Conservation (phyloP, 2,113 vertebrate species). For the Oncorhynchus gorbuscha region DNA sequence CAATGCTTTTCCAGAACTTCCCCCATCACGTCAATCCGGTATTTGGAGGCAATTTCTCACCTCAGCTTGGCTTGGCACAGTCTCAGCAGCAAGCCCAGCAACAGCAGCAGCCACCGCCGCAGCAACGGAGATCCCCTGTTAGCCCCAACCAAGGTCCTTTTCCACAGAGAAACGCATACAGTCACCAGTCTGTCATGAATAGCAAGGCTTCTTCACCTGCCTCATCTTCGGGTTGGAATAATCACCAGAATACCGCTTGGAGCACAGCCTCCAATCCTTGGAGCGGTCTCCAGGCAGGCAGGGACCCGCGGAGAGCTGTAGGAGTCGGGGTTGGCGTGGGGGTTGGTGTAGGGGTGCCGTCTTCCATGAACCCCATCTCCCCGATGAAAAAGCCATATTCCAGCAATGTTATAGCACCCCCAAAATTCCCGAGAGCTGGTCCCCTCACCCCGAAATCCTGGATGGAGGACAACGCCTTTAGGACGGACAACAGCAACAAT, state of each 20-base stretch:
- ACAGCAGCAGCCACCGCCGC: constrained; percentile 63
- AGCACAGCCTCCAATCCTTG: constrained; percentile 91
- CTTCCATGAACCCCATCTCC: constrained; percentile 92
- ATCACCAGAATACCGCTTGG: constrained; percentile 95
- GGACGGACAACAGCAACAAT: constrained; percentile 96
- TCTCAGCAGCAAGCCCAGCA: constrained; percentile 81
- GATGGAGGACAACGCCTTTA: constrained; percentile 95
- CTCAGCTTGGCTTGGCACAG: constrained; percentile 91
- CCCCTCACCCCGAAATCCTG: constrained; percentile 92
- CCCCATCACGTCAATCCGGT: constrained; percentile 95
- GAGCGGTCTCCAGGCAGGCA: constrained; percentile 91
- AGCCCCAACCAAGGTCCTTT: constrained; percentile 85
- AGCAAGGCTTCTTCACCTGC: constrained; percentile 88
- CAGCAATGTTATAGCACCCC: constrained; percentile 95
- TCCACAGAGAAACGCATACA: constrained; percentile 87
- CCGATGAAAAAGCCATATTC: constrained; percentile 95
- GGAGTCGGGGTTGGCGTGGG: constrained; percentile 90
- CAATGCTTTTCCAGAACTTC: constrained; percentile 99
- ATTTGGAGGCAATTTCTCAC: constrained; percentile 94
- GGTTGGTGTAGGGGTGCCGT: constrained; percentile 89
- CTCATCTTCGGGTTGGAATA: constrained; percentile 94
- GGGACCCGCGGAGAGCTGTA: constrained; percentile 94
- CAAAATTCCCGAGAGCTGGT: constrained; percentile 92
- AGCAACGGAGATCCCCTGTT: constrained; percentile 82
- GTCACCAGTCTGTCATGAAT: constrained; percentile 91